phyloP scores from a whole-genome alignment of 2,113 vertebrate genomes.

The Lepus timidus region DNA sequence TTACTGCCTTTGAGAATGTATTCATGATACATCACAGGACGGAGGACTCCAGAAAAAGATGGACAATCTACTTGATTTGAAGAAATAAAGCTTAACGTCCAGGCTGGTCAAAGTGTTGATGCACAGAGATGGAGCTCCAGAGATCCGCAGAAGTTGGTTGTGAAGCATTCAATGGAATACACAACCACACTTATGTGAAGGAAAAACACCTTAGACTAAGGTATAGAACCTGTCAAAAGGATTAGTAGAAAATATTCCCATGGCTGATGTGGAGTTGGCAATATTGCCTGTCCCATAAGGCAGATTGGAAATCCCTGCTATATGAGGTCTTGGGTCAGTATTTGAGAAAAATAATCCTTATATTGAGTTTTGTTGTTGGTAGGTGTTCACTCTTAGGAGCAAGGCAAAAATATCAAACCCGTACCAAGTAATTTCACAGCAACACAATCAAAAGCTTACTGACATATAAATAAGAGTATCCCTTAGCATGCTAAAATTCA shows the following conservation, averaged over 20 bases:
- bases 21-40: background rate
- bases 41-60: background rate
- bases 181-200: background rate
- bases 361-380: background rate
- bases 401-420: background rate
- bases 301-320: background rate
- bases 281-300: background rate
- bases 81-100: background rate
- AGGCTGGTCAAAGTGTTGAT: background rate
- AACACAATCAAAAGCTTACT: background rate
- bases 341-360: background rate
- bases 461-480: background rate
- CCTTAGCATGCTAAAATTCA: background rate
- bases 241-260: background rate
- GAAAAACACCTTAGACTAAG: background rate
- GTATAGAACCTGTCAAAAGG: background rate
- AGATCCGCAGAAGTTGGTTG: background rate
- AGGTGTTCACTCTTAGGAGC: background rate
- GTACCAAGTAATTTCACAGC: background rate
- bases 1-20: background rate
- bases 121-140: background rate
- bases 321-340: background rate
- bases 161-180: background rate
- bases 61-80: background rate
- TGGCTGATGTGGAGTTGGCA: background rate